Evolutionary conservation across 2,797 vertebrate species (phyloP).

Genomic region (Tenualosa ilisha): DNA sequence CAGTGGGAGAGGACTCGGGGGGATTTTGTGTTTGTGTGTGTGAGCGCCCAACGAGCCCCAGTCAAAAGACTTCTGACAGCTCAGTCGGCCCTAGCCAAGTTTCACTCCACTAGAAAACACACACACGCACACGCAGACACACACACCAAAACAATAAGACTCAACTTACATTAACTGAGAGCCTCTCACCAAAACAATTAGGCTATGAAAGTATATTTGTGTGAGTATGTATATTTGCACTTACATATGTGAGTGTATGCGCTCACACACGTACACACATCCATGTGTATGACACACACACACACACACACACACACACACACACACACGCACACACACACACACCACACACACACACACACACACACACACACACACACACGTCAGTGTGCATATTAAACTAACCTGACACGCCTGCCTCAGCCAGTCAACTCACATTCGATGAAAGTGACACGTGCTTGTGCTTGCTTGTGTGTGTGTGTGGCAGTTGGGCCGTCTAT

Average conservation of each 20-base stretch:
- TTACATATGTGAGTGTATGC: not conserved
- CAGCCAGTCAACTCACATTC: not conserved
- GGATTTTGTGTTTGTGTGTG: not conserved
- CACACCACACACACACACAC: not conserved
- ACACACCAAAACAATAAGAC: not conserved
- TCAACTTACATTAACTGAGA: not conserved
- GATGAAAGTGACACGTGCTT: not conserved
- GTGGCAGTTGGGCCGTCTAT: not conserved
- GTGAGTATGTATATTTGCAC: not conserved
- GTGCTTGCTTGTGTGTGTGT: not conserved
- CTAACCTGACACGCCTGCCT: conserved; percentile 3
- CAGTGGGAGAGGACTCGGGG: not conserved
- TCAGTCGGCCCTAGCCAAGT: not conserved
- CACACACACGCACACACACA: not conserved
- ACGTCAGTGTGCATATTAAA: not conserved
- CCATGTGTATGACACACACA: not conserved
- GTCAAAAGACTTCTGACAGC: conserved; percentile 11
- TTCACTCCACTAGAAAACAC: not conserved
- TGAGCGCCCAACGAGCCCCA: not conserved
- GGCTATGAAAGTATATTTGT: not conserved
- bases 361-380: not conserved
- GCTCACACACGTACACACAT: not conserved
- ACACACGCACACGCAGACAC: not conserved
- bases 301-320: not conserved
- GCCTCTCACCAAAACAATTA: not conserved